Evolutionary conservation across 2,888 invertebrate species (phyloP).

Genomic region (Apotomis betuletana): DNA sequence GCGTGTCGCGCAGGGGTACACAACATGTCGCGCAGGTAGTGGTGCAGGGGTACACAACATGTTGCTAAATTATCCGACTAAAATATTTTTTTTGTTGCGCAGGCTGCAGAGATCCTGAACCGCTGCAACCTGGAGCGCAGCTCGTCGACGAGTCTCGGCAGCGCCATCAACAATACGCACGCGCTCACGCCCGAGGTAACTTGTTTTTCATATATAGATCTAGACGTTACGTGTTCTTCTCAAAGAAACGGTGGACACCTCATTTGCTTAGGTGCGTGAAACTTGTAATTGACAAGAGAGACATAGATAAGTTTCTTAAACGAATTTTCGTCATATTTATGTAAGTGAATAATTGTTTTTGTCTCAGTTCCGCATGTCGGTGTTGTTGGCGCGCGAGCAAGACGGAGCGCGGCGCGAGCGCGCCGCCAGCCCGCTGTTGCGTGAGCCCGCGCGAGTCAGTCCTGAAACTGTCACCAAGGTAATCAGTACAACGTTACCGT

Average conservation of each 20-base stretch:
- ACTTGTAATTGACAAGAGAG: no score
- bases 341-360: background rate
- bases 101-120: constrained; percentile 88
- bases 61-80: no score
- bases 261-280: no score
- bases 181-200: constrained; percentile 81
- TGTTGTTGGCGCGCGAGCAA: constrained; percentile 87
- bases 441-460: constrained; percentile 57
- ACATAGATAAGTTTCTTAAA: no score
- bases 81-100: constrained; percentile 48
- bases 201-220: background rate
- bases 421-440: constrained; percentile 69
- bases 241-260: no score
- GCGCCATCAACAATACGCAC: constrained; percentile 68
- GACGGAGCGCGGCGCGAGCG: constrained; percentile 67
- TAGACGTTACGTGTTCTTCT: background rate
- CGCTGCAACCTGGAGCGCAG: constrained; percentile 83
- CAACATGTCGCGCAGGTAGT: no score
- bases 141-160: constrained; percentile 75
- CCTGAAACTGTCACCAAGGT: constrained; percentile 57
- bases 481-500: constrained; percentile 7
- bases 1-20: no score
- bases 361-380: constrained; percentile 87
- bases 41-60: no score
- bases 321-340: no score